Base-by-base conservation (phyloP, 1,140 invertebrate species). In the Vanessa atalanta region DNA sequence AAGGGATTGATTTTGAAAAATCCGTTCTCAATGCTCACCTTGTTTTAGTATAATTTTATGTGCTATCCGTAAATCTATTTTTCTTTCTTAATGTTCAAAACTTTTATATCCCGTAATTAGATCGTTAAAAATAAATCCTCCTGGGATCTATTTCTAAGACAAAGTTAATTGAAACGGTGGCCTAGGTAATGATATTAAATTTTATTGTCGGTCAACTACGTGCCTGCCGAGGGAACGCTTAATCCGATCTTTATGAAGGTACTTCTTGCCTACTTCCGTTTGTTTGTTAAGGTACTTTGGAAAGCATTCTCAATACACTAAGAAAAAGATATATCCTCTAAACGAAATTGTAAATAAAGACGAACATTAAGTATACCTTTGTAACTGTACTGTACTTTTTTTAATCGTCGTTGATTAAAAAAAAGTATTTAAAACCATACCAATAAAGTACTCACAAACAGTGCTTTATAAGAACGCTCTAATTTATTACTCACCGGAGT, bases 161-260 rank as follows among this genome's bases (percentile, higher is more conserved):
- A 67, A 65, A 69, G 64, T 79, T 80, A 82, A 80, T 80, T 82
- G 79, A 80, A 80, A 80, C 75, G 72, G 79, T 70, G 72, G 55
- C 31, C 47, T 53, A 70, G 23, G 72, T 74, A 74, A 77, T 82
- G 75, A 75, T 69, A 75, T 80, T 79, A 78, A 78, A 79, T 78
- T 82, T 82, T 71, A 80, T 77, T 74, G 76, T 15, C 73, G 78
- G 80, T 77, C 75, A 76, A 65, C 72, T 76, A 79, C 75, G 73
- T 76, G 70, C 43, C 61, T 63, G 47, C 60, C 48, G 65, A 23
- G 63, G 70, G 75, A 68, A 61, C 61, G 26, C 55, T 76, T 69
- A 72, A 69, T 72, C 64, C 70, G 37, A 63, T 69, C 60, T 65
- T 69, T 70, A 74, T 55, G 47, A 66, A 73, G 60, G 43, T 71